Evolutionary conservation across 2,797 vertebrate genomes (phyloP).

Genomic region (Amphiprion clarkii): DNA sequence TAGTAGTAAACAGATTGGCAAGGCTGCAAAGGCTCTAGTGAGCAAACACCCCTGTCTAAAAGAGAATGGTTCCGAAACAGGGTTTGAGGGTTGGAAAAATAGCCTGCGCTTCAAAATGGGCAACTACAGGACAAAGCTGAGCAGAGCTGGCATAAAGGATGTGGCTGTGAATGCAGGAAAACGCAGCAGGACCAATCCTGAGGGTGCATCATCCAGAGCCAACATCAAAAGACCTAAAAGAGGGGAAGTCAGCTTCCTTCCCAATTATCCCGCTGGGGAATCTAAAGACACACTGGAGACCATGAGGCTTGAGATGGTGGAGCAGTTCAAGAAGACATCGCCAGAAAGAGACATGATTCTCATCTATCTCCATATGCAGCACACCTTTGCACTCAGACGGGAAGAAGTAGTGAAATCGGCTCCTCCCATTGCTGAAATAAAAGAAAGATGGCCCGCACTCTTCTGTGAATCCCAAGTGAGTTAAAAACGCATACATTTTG

Average conservation of each 20-base stretch:
- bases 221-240: constrained; percentile 29
- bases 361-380: constrained; percentile 44
- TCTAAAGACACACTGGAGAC: background rate
- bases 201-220: constrained; percentile 7
- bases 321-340: constrained; percentile 19
- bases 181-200: constrained; percentile 6
- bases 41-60: constrained; percentile 41
- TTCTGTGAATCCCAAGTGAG: constrained; percentile 39
- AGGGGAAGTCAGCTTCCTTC: constrained; percentile 44
- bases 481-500: constrained; percentile 2
- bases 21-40: constrained; percentile 39
- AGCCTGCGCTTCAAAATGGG: constrained; percentile 54
- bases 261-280: constrained; percentile 11
- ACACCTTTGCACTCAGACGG: constrained; percentile 37
- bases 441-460: constrained; percentile 19
- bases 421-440: constrained; percentile 24
- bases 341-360: constrained; percentile 35
- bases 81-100: constrained; percentile 24
- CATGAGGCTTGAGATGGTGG: background rate
- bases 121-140: constrained; percentile 28
- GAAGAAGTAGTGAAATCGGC: constrained; percentile 32
- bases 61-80: constrained; percentile 25
- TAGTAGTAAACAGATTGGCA: constrained; percentile 24
- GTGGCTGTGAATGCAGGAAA: constrained; percentile 31
- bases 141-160: constrained; percentile 24